Base-by-base conservation (phyloP, 2,888 invertebrate genomes). In the Monoplex corrugatus region DNA sequence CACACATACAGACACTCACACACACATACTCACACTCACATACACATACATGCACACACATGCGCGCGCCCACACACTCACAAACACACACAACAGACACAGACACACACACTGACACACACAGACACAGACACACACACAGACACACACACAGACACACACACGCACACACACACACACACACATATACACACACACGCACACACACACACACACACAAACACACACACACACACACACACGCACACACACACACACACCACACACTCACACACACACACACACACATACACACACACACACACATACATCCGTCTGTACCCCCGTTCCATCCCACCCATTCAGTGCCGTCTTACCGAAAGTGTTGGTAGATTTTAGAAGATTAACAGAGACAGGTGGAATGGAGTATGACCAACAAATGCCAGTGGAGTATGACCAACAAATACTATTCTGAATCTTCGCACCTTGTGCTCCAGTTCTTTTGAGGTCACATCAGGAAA, bases 121-220 rank as follows among this genome's bases (percentile, higher is more conserved):
- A 68, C 68, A n/a, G n/a, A 68, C 68, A n/a, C 43, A 80, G 40
- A 80, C 43, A 80, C 78, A 80, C 28, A 32, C 78, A 78, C 78
- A 32, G 40, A 43, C 78, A 23, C 78, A 43, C 43, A 23, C 78
- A 78, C 43, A 78, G 23, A 43, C 78, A 40, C 78, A 78, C 78
- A 40, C 78, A 10, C 28, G 43, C 28, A 19, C 40, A 40, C 78
- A 40, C 38, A 1, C 38, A 40, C 78, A 38, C 10, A 23, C 78
- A 68, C n/a, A n/a, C n/a, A n/a, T n/a, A n/a, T n/a, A 68, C 68
- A n/a, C 28, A n/a, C 68, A 2, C 8, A n/a, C 68, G 68, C 68
- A n/a, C 68, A 23, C 68, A n/a, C 68, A 23, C 1, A 68, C 68
- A 68, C 28, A 28, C 68, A 68, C 68, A 28, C 68, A 68, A 23